A percentile compares a stretch with the other conserved stretches of the same genome.
These are phyloP conservation scores for Himalopsyche phryganea DNA, from an alignment of 1,140 invertebrate genomes.

Conservation along the genomic window DNA sequence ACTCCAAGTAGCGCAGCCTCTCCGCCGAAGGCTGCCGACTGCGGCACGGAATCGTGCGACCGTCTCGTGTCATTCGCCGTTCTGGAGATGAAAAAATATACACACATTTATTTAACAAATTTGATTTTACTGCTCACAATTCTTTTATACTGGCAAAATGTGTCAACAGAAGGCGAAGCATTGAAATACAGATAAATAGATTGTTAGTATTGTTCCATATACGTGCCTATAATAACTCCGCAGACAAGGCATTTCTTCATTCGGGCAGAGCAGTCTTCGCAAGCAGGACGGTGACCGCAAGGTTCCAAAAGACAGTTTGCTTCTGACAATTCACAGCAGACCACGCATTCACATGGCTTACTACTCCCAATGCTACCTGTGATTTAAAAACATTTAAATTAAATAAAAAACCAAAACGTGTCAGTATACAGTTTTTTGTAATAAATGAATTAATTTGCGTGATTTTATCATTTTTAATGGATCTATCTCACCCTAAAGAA, in stretches of 20 bases:
- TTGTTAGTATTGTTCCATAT: conserved; percentile 38
- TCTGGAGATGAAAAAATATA: no score
- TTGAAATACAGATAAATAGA: no score
- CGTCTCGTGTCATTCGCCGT: conserved; percentile 46
- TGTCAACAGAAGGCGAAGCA: no score
- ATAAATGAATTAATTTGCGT: no score
- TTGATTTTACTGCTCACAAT: no score
- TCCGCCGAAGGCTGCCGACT: conserved; percentile 60
- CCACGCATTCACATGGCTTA: conserved; percentile 62
- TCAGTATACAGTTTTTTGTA: no score
- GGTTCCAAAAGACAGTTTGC: conserved; percentile 67
- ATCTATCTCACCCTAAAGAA: no score
- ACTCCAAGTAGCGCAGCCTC: conserved; percentile 73
- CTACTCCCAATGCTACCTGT: conserved; percentile 15
- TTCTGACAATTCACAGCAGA: conserved; percentile 67
- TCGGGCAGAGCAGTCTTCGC: conserved; percentile 70
- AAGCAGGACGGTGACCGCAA: conserved; percentile 71
- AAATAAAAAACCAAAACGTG: no score
- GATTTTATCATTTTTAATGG: no score
- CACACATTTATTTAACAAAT: conserved; percentile 14
- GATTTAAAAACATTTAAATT: conserved; percentile 5
- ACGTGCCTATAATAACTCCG: conserved; percentile 58
- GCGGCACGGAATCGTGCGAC: conserved; percentile 49
- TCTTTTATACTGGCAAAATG: no score
- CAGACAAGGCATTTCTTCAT: conserved; percentile 81